phyloP scores from a whole-genome alignment of 2,888 invertebrate genomes.

The Nemotelus pantherinus region DNA sequence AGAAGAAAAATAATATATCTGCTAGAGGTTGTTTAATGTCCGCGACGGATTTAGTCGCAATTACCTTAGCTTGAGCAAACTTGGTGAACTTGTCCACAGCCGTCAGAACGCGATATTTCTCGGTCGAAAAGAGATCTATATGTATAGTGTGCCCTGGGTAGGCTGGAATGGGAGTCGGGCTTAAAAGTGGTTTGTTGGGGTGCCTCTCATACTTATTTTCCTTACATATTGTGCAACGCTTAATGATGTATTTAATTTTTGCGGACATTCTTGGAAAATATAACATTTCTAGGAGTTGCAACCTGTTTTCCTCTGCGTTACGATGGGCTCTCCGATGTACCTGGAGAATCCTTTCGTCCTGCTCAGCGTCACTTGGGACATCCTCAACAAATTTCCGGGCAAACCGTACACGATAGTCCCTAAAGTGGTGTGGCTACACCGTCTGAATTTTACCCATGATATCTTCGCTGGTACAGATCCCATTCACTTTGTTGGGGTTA shows the following conservation, averaged over 20 bases:
- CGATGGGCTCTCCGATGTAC: constrained; percentile 47
- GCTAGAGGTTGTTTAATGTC: no score
- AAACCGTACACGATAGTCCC: constrained; percentile 30
- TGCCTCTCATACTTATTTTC: constrained; percentile 46
- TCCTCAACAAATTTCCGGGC: constrained; percentile 39
- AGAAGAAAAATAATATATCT: constrained; percentile 20
- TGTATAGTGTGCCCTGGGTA: constrained; percentile 31
- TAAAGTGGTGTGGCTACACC: constrained; percentile 46
- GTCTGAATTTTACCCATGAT: constrained; percentile 45
- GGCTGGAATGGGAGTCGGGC: constrained; percentile 33
- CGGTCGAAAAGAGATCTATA: constrained; percentile 38
- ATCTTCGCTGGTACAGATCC: constrained; percentile 26
- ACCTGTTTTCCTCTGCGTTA: constrained; percentile 44
- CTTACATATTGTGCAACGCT: constrained; percentile 36
- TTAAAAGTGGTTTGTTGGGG: constrained; percentile 15
- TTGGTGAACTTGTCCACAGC: constrained; percentile 49
- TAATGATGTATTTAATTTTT: constrained; percentile 41
- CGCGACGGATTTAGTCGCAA: no score
- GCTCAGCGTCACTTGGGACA: constrained; percentile 32
- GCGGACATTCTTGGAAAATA: constrained; percentile 42
- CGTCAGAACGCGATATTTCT: constrained; percentile 44
- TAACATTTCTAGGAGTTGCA: constrained; percentile 45
- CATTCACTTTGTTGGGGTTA: constrained; percentile 36
- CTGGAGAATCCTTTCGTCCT: constrained; percentile 45
- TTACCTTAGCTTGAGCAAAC: no score